Evolutionary conservation across 2,888 invertebrate genomes (phyloP).

Genomic region (Phalera bucephala): DNA sequence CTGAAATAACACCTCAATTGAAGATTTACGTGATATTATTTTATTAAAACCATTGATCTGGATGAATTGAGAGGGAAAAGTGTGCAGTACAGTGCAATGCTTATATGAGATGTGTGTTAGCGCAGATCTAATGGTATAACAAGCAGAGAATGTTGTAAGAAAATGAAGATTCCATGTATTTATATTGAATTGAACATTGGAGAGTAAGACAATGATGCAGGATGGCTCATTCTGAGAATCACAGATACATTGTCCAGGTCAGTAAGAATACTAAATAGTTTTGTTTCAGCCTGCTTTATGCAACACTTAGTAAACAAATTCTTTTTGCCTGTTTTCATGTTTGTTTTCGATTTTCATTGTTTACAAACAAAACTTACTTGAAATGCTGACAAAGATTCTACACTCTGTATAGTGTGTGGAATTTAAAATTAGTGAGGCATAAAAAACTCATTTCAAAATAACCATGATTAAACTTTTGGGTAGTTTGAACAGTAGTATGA

Average conservation of each 20-base stretch:
- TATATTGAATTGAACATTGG: slow-evolving; percentile 42
- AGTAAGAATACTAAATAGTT: slow-evolving; percentile 39
- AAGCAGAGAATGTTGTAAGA: slow-evolving; percentile 38
- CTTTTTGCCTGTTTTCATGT: background rate
- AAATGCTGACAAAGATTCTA: background rate
- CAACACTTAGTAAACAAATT: slow-evolving; percentile 4
- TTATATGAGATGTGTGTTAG: slow-evolving; percentile 35
- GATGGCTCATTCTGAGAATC: slow-evolving; percentile 85
- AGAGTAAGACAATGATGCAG: slow-evolving; percentile 72
- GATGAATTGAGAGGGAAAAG: background rate
- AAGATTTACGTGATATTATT: slow-evolving; percentile 5
- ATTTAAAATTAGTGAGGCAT: too few species aligned
- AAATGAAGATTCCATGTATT: slow-evolving; percentile 51
- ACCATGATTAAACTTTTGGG: too few species aligned
- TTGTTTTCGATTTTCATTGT: background rate
- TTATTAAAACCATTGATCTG: background rate
- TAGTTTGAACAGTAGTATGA: too few species aligned
- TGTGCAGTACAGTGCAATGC: slow-evolving; percentile 10
- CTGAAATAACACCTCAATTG: slow-evolving; percentile 11
- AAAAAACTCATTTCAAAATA: too few species aligned
- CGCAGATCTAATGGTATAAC: slow-evolving; percentile 36
- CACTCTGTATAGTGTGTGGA: too few species aligned
- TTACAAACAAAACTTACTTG: background rate
- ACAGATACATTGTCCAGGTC: slow-evolving; percentile 90
- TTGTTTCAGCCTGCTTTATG: slow-evolving; percentile 1